Evolutionary conservation across 2,888 invertebrate species (phyloP), one percentile per base, ranked within the genome.

Genomic region (Dryomyza anilis): DNA sequence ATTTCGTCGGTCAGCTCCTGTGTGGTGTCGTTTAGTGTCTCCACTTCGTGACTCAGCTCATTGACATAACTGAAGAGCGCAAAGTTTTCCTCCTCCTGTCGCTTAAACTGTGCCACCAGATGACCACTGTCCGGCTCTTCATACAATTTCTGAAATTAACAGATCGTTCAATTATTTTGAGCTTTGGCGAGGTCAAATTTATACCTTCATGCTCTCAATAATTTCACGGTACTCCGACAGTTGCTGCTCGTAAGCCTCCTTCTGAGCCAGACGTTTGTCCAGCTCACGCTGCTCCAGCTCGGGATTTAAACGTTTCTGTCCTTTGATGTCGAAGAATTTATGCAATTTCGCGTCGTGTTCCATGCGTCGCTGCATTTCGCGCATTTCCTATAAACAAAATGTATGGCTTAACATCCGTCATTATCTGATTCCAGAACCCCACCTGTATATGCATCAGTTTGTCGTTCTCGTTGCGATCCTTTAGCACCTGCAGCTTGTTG

Each of bases 11-110:
- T 86, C 10, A 93, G 80, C 69, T 86, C 85, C 56, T 86, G 86
- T 0, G 93, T 89, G 60, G 87, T 87, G 70, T 91, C 89, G 71
- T 89, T 89, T 2, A 93, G 79, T 46, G 87, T 86, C 80, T 94
- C 93, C 64, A 94, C 86, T 81, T 94, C 93, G 46, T 89, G 91
- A 80, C 95, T 95, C 65, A 96, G 86, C 78, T 95, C 94, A 78
- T 94, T 95, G 43, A 96, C 92, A 78, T 94, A 95, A 82, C 91
- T 94, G 80, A 96, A 96, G 0, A 94, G 86, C 0, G 95, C 94
- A 80, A 95, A 96, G 84, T 96, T 96, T 79, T 93, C 93, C 73
- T 94, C 94, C 77, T 96, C 96, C 67, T 92, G 89, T 33, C 91
- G 88, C n/a, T 90, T 87, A 81, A 93, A 96, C 78, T 91, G 88